A percentile compares a stretch with the other conserved stretches of the same genome.
Conservation (phyloP, 35 echinoderm and acorn worm genomes). For the Eucidaris tribuloides region DNA sequence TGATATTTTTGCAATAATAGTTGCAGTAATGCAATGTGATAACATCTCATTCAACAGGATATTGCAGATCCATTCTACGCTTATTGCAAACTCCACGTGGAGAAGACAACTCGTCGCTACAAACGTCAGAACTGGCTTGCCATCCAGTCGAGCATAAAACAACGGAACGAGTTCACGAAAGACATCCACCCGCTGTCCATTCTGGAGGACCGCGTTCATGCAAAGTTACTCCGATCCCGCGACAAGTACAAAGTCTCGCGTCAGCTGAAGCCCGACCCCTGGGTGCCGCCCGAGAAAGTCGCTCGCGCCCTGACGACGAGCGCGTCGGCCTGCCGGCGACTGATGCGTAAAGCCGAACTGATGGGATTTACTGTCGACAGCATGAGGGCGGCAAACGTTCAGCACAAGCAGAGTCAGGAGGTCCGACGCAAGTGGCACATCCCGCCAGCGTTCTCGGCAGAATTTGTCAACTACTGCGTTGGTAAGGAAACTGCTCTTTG, state of each 20-base stretch:
- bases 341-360: constrained; percentile 96
- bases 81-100: constrained; percentile 96
- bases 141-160: constrained; percentile 71
- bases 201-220: constrained; percentile 4
- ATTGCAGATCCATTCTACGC: constrained; percentile 99
- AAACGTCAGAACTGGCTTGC: constrained; percentile 93
- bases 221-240: constrained; percentile 7
- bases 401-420: constrained; percentile 27
- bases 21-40: too few species aligned
- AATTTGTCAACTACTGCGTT: constrained; percentile 94
- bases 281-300: constrained; percentile 79
- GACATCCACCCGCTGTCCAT: not conserved
- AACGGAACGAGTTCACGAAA: constrained; percentile 24
- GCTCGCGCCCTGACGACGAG: constrained; percentile 81
- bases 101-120: constrained; percentile 74
- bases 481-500: too few species aligned
- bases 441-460: constrained; percentile 72
- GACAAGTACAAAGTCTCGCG: constrained; percentile 55
- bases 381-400: constrained; percentile 2
- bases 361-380: constrained; percentile 67
- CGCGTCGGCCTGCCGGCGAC: constrained; percentile 77
- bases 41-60: too few species aligned
- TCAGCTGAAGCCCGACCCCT: constrained; percentile 55
- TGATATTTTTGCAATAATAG: too few species aligned
- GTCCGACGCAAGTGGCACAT: constrained; percentile 74